Evolutionary conservation across 2,797 vertebrate species (phyloP).

Genomic region (Sebastes glaucus): DNA sequence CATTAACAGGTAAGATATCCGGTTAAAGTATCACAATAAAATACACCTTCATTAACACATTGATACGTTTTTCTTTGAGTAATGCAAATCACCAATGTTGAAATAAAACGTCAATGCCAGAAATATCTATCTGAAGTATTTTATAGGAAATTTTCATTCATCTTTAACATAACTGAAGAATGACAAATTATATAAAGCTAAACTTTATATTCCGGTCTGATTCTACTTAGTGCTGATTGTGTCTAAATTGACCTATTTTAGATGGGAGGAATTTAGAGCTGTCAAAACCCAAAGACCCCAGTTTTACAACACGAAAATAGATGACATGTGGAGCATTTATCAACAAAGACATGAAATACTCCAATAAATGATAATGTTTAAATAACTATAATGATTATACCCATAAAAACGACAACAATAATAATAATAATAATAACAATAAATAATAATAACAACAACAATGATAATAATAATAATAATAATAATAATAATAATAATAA

Average conservation of each 20-base stretch:
- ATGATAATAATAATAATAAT: neutral
- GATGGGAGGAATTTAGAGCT: constrained; percentile 31
- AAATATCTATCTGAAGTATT: rapidly evolving
- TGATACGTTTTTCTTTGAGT: neutral
- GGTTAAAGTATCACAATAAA: constrained; percentile 50
- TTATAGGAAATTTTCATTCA: neutral
- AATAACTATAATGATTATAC: too few relatives aligned
- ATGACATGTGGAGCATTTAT: neutral
- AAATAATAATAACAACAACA: too few relatives aligned
- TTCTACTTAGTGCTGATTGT: neutral
- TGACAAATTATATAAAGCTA: neutral
- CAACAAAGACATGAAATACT: neutral
- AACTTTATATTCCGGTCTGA: neutral
- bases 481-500: neutral
- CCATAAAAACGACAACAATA: too few relatives aligned
- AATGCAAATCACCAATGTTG: neutral
- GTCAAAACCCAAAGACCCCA: constrained; percentile 19
- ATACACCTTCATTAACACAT: neutral
- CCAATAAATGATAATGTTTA: neutral
- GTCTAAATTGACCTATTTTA: neutral
- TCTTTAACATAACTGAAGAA: neutral
- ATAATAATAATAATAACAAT: too few relatives aligned
- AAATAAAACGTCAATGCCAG: neutral
- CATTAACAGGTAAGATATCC: neutral
- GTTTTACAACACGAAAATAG: neutral